phyloP scores from a whole-genome alignment of 2,113 vertebrate species.

The Candoia aspera region DNA sequence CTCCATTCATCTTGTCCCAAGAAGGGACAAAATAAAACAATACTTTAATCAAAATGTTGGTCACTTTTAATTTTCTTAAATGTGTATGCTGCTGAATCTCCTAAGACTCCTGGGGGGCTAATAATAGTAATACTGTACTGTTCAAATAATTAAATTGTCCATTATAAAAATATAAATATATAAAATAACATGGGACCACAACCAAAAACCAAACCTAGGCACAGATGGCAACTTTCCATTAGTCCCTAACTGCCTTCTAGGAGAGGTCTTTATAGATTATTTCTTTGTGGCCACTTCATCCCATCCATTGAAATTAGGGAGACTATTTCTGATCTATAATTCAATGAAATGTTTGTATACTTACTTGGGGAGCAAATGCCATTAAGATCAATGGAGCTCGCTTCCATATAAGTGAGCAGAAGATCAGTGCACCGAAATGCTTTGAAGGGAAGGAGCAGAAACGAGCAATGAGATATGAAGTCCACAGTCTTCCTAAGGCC shows the following conservation, averaged over 20 bases:
- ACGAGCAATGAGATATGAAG: too few species aligned
- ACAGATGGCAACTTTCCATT: too few species aligned
- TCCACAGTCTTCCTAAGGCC: neutral
- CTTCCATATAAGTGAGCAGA: neutral
- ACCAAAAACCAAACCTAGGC: neutral
- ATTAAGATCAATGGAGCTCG: neutral
- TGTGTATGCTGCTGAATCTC: neutral
- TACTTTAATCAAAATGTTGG: neutral
- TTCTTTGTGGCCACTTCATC: neutral
- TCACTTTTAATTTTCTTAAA: neutral
- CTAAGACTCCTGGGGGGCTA: neutral
- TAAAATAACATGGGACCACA: neutral
- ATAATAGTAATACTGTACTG: neutral
- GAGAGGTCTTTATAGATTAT: neutral
- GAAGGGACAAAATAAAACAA: too few species aligned
- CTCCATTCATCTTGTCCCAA: too few species aligned
- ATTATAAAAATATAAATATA: neutral
- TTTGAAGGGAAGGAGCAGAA: too few species aligned
- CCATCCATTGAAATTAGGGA: neutral
- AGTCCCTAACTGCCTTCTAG: too few species aligned
- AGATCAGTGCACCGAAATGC: too few species aligned
- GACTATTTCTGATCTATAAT: neutral
- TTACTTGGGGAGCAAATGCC: neutral
- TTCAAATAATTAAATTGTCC: neutral
- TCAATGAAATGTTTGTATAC: neutral